Evolutionary conservation across 35 echinoderm and acorn worm genomes (phyloP).

Genomic region (Patiria miniata): DNA sequence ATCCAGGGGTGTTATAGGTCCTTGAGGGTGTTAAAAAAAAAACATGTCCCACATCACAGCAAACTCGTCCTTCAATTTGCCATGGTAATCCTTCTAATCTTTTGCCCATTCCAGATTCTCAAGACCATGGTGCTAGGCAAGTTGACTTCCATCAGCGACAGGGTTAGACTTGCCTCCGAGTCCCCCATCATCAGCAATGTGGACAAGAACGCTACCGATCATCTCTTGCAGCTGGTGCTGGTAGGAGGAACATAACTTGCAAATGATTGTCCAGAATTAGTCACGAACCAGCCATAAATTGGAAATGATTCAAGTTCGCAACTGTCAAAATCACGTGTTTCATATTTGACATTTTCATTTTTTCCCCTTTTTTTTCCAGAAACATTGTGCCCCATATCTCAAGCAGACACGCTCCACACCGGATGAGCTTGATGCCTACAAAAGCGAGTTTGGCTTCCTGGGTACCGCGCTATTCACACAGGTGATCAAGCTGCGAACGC

Average conservation of each 20-base stretch:
- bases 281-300: not conserved
- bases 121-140: constrained; percentile 85
- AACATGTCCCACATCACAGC: no score
- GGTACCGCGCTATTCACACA: constrained; percentile 74
- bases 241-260: constrained; percentile 42
- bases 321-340: not conserved
- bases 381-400: constrained; percentile 87
- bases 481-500: constrained; percentile 85
- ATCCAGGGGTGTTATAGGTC: no score
- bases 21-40: no score
- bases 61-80: not conserved
- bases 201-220: constrained; percentile 92
- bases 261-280: constrained; percentile 16
- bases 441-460: constrained; percentile 85
- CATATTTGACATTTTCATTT: not conserved
- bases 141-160: constrained; percentile 70
- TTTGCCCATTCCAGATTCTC: constrained; percentile 56
- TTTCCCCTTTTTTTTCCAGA: constrained; percentile 44
- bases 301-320: not conserved
- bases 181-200: constrained; percentile 74
- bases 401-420: constrained; percentile 67
- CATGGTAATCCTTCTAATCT: no score
- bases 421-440: constrained; percentile 71
- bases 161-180: constrained; percentile 68
- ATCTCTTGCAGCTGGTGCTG: constrained; percentile 83